Conservation (phyloP, 53 echinoderm and acorn worm species). For the Stichopus horrens region DNA sequence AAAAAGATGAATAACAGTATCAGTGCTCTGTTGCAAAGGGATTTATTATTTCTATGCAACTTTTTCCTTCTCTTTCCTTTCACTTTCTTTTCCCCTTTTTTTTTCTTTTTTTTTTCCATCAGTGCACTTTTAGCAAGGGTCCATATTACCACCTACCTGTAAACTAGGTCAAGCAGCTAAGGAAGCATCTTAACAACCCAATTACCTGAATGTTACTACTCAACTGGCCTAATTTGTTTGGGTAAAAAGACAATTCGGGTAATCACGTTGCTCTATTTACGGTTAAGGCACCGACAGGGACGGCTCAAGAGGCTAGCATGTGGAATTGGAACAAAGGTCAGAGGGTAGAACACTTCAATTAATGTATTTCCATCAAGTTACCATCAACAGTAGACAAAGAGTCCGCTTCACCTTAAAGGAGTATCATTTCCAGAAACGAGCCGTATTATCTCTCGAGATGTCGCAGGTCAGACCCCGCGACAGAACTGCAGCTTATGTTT, state of each 20-base stretch:
- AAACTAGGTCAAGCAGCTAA: slow-evolving; percentile 36
- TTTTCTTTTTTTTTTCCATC: background rate
- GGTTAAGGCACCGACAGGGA: slow-evolving; percentile 38
- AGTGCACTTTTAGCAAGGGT: slow-evolving; percentile 41
- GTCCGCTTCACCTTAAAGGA: slow-evolving; percentile 30
- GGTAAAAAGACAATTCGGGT: slow-evolving; percentile 41
- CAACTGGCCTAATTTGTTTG: slow-evolving; percentile 46
- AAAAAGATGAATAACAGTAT: slow-evolving; percentile 37
- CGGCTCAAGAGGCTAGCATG: slow-evolving; percentile 27
- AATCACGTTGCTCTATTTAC: slow-evolving; percentile 42
- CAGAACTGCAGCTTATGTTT: too few species aligned
- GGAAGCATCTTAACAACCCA: slow-evolving; percentile 45
- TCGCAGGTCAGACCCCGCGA: too few species aligned
- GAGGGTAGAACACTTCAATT: slow-evolving; percentile 42
- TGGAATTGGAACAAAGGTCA: slow-evolving; percentile 44
- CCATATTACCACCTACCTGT: slow-evolving; percentile 45
- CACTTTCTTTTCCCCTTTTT: background rate
- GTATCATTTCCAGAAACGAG: background rate
- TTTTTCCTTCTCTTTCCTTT: background rate
- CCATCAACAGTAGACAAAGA: slow-evolving; percentile 35
- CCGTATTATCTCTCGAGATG: background rate
- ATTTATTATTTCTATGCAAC: slow-evolving; percentile 17
- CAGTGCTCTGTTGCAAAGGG: slow-evolving; percentile 33
- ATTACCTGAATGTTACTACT: slow-evolving; percentile 44
- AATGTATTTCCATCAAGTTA: slow-evolving; percentile 45